These are phyloP conservation scores for Ametastegia equiseti DNA, from an alignment of 2,888 invertebrate genomes.

Conservation along the genomic window DNA sequence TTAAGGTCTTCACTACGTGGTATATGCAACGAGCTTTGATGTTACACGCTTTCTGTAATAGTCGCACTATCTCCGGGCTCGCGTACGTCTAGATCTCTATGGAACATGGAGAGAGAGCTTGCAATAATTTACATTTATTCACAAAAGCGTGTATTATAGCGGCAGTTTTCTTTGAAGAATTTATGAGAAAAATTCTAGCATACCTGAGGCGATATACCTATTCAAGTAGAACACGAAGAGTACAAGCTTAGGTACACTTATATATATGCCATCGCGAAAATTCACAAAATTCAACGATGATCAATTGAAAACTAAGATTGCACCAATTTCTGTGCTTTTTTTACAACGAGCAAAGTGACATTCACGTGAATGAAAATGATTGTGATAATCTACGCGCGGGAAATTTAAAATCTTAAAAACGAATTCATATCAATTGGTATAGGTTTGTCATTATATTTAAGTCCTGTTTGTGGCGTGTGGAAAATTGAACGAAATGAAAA, in stretches of 20 bases:
- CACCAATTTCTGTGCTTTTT: neutral
- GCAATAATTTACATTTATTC: too few relatives aligned
- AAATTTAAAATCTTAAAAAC: neutral
- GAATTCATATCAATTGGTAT: neutral
- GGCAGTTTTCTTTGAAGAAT: neutral
- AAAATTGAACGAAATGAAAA: neutral
- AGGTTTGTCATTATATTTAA: neutral
- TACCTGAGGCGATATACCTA: neutral
- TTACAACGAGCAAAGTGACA: neutral
- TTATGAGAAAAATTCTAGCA: neutral
- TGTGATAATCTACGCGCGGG: neutral
- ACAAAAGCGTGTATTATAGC: neutral
- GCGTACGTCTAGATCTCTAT: neutral
- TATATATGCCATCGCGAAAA: neutral
- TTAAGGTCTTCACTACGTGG: neutral
- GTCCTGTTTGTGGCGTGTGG: neutral
- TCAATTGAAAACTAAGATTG: neutral
- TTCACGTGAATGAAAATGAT: neutral
- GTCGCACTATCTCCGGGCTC: neutral
- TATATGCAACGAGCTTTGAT: neutral
- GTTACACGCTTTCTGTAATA: constrained; percentile 11
- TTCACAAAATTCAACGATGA: neutral
- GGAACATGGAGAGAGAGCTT: neutral
- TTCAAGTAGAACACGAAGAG: neutral
- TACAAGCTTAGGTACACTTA: neutral